phyloP scores from a whole-genome alignment of 2,113 vertebrate species.

The Hippocampus barbouri region DNA sequence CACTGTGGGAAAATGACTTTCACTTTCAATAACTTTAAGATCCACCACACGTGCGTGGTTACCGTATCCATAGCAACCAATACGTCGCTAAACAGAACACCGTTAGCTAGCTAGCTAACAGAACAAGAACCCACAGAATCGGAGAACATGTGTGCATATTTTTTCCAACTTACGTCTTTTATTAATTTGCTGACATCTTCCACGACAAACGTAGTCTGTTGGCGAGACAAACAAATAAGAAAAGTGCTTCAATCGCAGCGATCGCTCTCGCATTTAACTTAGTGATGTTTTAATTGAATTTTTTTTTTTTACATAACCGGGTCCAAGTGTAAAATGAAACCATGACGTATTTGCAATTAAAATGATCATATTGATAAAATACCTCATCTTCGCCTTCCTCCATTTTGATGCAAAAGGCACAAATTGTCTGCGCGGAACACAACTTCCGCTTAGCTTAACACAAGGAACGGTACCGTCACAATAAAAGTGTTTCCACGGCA shows the following conservation, averaged over 20 bases:
- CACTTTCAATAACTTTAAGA: too few species aligned
- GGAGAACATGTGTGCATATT: too few species aligned
- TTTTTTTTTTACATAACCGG: neutral
- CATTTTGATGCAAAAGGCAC: constrained; percentile 20
- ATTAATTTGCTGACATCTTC: constrained; percentile 91
- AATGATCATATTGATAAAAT: neutral
- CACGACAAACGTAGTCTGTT: constrained; percentile 81
- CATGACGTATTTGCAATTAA: neutral
- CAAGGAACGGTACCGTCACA: constrained; percentile 12
- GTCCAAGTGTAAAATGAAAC: neutral
- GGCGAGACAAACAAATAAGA: constrained; percentile 7
- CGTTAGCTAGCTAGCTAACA: neutral
- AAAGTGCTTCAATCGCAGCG: neutral
- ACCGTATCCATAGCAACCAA: constrained; percentile 51
- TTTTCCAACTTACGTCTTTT: constrained; percentile 79
- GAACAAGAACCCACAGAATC: neutral
- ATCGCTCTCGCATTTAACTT: neutral
- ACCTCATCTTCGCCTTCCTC: constrained; percentile 50
- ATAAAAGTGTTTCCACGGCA: neutral
- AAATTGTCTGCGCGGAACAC: neutral
- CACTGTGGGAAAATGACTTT: too few species aligned
- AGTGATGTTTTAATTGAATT: too few species aligned
- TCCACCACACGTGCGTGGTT: constrained; percentile 22
- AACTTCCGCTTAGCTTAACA: constrained; percentile 24
- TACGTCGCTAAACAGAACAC: neutral